Evolutionary conservation across 2,888 invertebrate species (phyloP).

Genomic region (Xestia c-nigrum): DNA sequence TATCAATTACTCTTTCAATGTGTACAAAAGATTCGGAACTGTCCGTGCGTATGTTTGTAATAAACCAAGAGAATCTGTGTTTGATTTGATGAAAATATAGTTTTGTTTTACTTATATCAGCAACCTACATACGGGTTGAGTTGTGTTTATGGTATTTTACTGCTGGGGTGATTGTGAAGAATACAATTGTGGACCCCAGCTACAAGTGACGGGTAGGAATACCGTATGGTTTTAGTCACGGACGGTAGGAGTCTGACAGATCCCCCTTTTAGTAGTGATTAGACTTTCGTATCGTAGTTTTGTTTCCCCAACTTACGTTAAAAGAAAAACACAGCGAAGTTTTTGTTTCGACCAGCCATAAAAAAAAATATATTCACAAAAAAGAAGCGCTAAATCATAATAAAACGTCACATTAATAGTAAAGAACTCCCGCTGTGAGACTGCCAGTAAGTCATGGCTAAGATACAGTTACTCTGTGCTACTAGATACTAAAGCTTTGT

Average conservation of each 20-base stretch:
- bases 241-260: too few relatives aligned
- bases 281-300: background rate
- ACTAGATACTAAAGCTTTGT: constrained; percentile 28
- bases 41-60: constrained; percentile 29
- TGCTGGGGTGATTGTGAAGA: too few relatives aligned
- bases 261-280: background rate
- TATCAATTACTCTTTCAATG: constrained; percentile 43
- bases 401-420: constrained; percentile 59
- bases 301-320: background rate
- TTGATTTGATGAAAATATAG: background rate
- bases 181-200: too few relatives aligned
- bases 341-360: constrained; percentile 5
- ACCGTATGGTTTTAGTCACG: too few relatives aligned
- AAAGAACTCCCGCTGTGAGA: constrained; percentile 55
- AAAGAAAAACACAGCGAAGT: background rate
- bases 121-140: background rate
- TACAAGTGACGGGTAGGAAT: too few relatives aligned
- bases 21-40: constrained; percentile 25
- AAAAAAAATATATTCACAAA: constrained; percentile 7
- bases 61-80: constrained; percentile 30
- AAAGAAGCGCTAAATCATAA: constrained; percentile 39
- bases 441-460: constrained; percentile 51
- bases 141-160: background rate
- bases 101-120: background rate
- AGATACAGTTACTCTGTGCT: constrained; percentile 43